Base-by-base conservation (phyloP, 2,113 vertebrate species). In the Cyprinodon variegatus region DNA sequence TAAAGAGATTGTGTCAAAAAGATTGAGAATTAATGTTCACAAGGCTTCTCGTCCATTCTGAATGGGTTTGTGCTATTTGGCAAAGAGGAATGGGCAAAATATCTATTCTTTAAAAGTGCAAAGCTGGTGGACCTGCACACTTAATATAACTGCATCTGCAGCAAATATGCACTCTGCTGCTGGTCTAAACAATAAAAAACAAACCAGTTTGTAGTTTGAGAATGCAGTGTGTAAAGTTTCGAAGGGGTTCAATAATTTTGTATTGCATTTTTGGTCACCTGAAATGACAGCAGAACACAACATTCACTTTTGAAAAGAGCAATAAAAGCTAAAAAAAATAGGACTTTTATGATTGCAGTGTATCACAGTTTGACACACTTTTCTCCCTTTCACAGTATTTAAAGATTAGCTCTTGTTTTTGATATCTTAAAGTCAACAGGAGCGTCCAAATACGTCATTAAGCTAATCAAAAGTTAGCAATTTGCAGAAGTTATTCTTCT, bases 391-490 rank as follows among this genome's bases (percentile, higher is more conserved):
- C 61, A 62, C 22, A 60, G 13, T 14, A 68, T 81, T 74, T 78
- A 80, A 90, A 78, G 15, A 76, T 89, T 71, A 83, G 61, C 39
- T 73, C 45, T 64, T 59, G 36, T 3, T n/a, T 3, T 4, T 11
- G 10, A 69, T 85, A 82, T 82, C 79, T 82, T 84, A 78, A 85
- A 83, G 86, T 85, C 84, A 78, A 53, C 77, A 62, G 71, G 48
- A 70, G 82, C 79, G 65, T 14, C 74, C 83, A 70, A 85, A 88
- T 72, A 59, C 0, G 0, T 22, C 79, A 36, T 81, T 80, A 50
- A 11, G 74, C 83, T 83, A 74, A 91, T 90, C 89, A 87, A 86
- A 93, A 92, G 85, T 92, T 88, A 72, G 62, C 76, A 78, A 72
- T 85, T 79, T 65, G 79, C 41, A 67, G 87, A 88, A 91, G 82